Base-by-base conservation (phyloP, 2,113 vertebrate genomes). In the Anseranas semipalmata region DNA sequence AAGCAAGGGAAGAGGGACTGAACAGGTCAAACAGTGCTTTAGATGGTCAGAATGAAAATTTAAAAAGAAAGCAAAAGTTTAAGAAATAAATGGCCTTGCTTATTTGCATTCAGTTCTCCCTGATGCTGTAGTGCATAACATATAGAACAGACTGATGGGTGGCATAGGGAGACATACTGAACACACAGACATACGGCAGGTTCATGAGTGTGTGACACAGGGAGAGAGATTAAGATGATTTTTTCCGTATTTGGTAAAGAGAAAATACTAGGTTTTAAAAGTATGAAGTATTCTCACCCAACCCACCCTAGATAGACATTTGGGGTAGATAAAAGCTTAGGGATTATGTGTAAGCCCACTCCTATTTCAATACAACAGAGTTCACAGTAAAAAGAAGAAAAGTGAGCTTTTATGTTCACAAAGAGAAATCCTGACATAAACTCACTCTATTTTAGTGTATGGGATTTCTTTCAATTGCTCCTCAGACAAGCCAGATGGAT, bases 391-490 rank as follows among this genome's bases (percentile, higher is more conserved):
- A 93, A 89, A n/a, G 28, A 74, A 33, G 12, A 87, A 66, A 75
- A 70, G n/a, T 5, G 4, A 13, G 24, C 8, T 62, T 81, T 67
- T 85, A 59, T 43, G 77, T 56, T 72, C 33, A 94, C 16, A 27
- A 48, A 53, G 7, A 71, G 87, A 95, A 94, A 50, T 30, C 24
- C 37, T 56, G 41, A 81, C 35, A 76, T 52, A 89, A 84, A 98
- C 98, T 98, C 77, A 99, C 99, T 99, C 99, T 93, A 99, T 97
- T 98, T 99, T 99, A 91, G 98, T 99, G 72, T 99, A 99, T 4
- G 99, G 99, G 85, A 99, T 99, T 98, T 99, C 99, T 97, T 99
- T 99, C 93, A 99, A 28, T 77, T 99, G 99, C n/a, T 99, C 98
- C 75, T 98, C 99, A 60, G 98, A 98, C 46, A 99, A 84, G 37